phyloP scores from a whole-genome alignment of 2,797 vertebrate species.

The Hippoglossus hippoglossus region DNA sequence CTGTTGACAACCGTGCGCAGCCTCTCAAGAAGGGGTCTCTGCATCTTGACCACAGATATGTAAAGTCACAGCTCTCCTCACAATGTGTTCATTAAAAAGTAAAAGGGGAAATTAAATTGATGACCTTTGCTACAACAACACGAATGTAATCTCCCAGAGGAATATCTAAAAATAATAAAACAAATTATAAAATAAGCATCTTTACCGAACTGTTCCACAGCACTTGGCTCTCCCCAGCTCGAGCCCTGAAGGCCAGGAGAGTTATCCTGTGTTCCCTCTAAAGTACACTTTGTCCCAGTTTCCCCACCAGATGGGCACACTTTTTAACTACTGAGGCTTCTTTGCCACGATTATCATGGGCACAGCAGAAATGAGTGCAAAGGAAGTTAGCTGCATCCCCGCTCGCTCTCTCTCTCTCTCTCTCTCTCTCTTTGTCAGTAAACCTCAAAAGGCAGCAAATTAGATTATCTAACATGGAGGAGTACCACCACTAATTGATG shows the following conservation, averaged over 20 bases:
- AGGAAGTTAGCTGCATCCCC: slow-evolving; percentile 52
- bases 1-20: slow-evolving; percentile 17
- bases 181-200: slow-evolving; percentile 66
- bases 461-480: slow-evolving; percentile 1
- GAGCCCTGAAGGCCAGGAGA: slow-evolving; percentile 79
- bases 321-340: slow-evolving; percentile 78
- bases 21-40: slow-evolving; percentile 20
- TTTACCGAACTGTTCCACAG: slow-evolving; percentile 75
- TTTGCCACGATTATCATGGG: slow-evolving; percentile 78
- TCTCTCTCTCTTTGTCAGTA: slow-evolving; percentile 30
- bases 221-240: slow-evolving; percentile 70
- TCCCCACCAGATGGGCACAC: slow-evolving; percentile 83
- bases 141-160: slow-evolving; percentile 53
- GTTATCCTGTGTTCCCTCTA: slow-evolving; percentile 80
- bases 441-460: slow-evolving; percentile 33
- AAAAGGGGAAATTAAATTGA: slow-evolving; percentile 62
- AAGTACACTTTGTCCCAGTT: slow-evolving; percentile 86
- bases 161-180: slow-evolving; percentile 68
- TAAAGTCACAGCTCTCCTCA: slow-evolving; percentile 18
- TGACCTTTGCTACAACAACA: slow-evolving; percentile 69
- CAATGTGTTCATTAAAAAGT: slow-evolving; percentile 55
- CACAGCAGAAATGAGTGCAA: slow-evolving; percentile 71
- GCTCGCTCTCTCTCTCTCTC: slow-evolving; percentile 10
- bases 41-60: slow-evolving; percentile 23
- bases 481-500: slow-evolving; percentile 21